Evolutionary conservation across 2,888 invertebrate genomes (phyloP).

Genomic region (Conchocele bisecta): DNA sequence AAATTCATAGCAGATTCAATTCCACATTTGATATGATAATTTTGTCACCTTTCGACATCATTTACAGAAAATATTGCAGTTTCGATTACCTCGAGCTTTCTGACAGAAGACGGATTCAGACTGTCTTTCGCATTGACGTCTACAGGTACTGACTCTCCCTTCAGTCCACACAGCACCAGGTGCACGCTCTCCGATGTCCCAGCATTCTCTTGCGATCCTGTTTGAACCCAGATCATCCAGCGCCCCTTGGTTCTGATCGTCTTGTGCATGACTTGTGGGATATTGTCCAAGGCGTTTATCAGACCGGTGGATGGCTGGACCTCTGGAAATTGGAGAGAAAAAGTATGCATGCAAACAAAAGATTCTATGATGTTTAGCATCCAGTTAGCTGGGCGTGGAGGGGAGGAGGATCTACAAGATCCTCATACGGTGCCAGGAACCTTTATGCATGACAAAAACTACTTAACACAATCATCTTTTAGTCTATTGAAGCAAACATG

Average conservation of each 20-base stretch:
- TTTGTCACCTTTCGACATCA: too few relatives aligned
- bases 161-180: constrained; percentile 76
- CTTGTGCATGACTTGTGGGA: constrained; percentile 48
- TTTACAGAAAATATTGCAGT: too few relatives aligned
- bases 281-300: constrained; percentile 46
- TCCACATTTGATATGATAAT: too few relatives aligned
- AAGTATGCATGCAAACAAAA: not conserved
- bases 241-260: constrained; percentile 57
- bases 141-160: constrained; percentile 71
- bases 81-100: constrained; percentile 67
- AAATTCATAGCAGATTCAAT: too few relatives aligned
- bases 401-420: too few relatives aligned
- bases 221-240: constrained; percentile 66
- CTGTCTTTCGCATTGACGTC: constrained; percentile 67
- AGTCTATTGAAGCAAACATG: too few relatives aligned
- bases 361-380: too few relatives aligned
- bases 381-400: too few relatives aligned
- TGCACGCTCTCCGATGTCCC: constrained; percentile 69
- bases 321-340: constrained; percentile 24
- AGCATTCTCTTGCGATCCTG: constrained; percentile 66
- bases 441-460: too few relatives aligned
- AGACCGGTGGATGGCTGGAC: constrained; percentile 46
- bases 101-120: constrained; percentile 66
- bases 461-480: too few relatives aligned
- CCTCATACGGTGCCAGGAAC: too few relatives aligned